Conservation (phyloP, 2,797 vertebrate genomes). For the Prionace glauca region DNA sequence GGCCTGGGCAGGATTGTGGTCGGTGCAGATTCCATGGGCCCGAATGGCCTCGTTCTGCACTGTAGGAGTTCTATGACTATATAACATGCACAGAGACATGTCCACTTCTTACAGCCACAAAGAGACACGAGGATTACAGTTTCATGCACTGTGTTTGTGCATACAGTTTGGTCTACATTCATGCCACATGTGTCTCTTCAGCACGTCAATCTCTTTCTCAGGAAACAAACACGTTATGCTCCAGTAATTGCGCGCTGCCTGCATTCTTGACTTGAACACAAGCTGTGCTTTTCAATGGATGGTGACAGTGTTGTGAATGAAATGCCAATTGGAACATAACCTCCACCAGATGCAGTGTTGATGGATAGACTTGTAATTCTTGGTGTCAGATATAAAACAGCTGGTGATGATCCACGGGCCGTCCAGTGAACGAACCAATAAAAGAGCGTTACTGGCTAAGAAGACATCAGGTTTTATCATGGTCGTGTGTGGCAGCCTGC, state of each 20-base stretch:
- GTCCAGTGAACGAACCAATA: background rate
- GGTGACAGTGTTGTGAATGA: background rate
- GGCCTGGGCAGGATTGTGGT: too few species aligned
- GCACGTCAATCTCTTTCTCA: background rate
- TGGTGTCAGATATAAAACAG: background rate
- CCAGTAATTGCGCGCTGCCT: background rate
- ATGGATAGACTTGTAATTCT: background rate
- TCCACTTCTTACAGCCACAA: background rate
- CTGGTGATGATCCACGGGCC: background rate
- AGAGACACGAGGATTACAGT: background rate
- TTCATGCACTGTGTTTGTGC: background rate
- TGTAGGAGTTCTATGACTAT: too few species aligned
- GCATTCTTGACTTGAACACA: background rate
- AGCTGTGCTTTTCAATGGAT: background rate
- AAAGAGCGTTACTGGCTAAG: background rate
- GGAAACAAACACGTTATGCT: background rate
- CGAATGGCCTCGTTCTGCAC: too few species aligned
- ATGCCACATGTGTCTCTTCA: background rate
- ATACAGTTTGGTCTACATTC: background rate
- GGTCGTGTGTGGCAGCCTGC: background rate
- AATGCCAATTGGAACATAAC: background rate
- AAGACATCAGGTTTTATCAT: background rate
- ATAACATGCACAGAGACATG: background rate
- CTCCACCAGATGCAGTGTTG: background rate
- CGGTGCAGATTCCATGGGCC: too few species aligned